A percentile compares a stretch with the other conserved stretches of the same genome.
These are phyloP conservation scores for Chaenocephalus aceratus DNA, from an alignment of 2,113 vertebrate genomes.

Conservation along the genomic window DNA sequence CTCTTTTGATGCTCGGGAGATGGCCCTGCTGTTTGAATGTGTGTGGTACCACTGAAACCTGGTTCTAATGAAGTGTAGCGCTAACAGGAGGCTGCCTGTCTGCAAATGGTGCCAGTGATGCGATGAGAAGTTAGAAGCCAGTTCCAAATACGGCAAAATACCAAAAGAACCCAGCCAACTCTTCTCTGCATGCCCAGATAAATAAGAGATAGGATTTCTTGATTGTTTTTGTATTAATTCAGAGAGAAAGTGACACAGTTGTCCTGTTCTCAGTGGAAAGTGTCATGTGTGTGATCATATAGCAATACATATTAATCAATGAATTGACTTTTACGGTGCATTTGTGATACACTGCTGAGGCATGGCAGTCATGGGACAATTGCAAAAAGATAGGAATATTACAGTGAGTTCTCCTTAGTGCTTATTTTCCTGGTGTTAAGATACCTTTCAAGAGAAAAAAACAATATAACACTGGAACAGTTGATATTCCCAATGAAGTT, in stretches of 20 bases:
- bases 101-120: slow-evolving; percentile 72
- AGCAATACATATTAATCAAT: too few relatives aligned
- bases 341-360: not conserved
- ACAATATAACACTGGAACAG: slow-evolving; percentile 7
- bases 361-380: not conserved
- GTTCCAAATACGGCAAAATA: slow-evolving; percentile 49
- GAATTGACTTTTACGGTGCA: too few relatives aligned
- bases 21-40: slow-evolving; percentile 70
- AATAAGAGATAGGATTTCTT: not conserved
- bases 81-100: slow-evolving; percentile 78
- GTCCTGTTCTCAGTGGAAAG: not conserved
- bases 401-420: not conserved
- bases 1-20: slow-evolving; percentile 75
- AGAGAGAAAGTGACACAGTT: slow-evolving; percentile 4
- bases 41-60: slow-evolving; percentile 78
- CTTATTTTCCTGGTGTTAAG: not conserved
- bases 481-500: slow-evolving; percentile 27
- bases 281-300: slow-evolving; percentile 10
- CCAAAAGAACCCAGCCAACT: slow-evolving; percentile 5
- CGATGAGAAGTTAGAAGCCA: slow-evolving; percentile 67
- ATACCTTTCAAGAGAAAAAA: not conserved
- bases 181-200: slow-evolving; percentile 8
- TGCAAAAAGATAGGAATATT: not conserved
- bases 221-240: not conserved
- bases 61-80: slow-evolving; percentile 83